Percentiles rank a stretch among this genome's conserved stretches.
Evolutionary conservation across 2,113 vertebrate genomes (phyloP).

Genomic region (Crotalus tigris): DNA sequence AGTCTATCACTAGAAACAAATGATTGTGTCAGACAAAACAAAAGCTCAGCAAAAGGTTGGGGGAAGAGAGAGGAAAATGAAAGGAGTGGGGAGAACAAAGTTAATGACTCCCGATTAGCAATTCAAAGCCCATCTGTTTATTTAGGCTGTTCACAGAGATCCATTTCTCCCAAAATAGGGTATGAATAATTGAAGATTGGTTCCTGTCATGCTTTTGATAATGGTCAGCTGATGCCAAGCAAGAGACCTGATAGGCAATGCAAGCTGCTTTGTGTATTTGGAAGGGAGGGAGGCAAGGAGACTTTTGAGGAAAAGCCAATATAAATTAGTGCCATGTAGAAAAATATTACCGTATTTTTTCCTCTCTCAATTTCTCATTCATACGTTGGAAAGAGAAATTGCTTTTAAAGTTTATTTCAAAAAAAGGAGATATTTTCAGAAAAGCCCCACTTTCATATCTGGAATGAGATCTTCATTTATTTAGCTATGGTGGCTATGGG

Average conservation of each 20-base stretch:
- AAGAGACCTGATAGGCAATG: slow-evolving; percentile 44
- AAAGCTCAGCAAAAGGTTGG: slow-evolving; percentile 44
- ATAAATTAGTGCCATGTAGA: not conserved
- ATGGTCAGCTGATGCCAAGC: slow-evolving; percentile 28
- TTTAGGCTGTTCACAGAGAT: slow-evolving; percentile 60
- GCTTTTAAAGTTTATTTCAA: not conserved
- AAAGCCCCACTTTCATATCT: not conserved
- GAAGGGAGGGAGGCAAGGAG: not conserved
- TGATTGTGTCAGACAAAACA: slow-evolving; percentile 71
- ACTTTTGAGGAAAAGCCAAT: not conserved
- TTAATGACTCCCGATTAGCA: slow-evolving; percentile 49
- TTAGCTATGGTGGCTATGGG: not conserved
- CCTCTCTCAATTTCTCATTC: not conserved
- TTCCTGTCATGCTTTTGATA: slow-evolving; percentile 55
- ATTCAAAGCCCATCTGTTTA: slow-evolving; percentile 69
- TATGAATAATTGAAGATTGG: slow-evolving; percentile 70
- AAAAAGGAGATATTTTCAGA: not conserved
- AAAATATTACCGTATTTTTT: not conserved
- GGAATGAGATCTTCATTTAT: not conserved
- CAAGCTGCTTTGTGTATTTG: not conserved
- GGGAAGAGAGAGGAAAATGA: slow-evolving; percentile 26
- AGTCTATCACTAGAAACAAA: slow-evolving; percentile 72
- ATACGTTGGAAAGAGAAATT: not conserved
- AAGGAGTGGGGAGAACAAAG: slow-evolving; percentile 57
- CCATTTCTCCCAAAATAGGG: slow-evolving; percentile 53